Conservation (phyloP, 92 coral and sea anemone genomes). For the Palythoa grandiflora region DNA sequence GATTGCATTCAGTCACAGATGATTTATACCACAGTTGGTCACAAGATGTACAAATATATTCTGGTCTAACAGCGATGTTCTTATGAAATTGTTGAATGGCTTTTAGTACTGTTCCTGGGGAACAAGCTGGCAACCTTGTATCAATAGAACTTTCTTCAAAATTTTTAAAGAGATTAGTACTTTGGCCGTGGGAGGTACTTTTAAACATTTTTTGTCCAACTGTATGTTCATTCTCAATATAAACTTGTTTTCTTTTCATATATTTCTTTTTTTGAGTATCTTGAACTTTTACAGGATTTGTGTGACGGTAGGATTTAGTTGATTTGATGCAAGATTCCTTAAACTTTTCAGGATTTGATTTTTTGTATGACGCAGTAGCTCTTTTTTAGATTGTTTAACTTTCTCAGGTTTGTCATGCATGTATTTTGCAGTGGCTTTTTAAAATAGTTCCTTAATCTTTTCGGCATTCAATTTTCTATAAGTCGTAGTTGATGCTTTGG, state of each 20-base stretch:
- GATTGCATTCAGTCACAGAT: slow-evolving; percentile 47
- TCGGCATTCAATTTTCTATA: slow-evolving; percentile 43
- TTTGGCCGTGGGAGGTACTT: slow-evolving; percentile 10
- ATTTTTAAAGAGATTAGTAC: slow-evolving; percentile 1
- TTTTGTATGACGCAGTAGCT: slow-evolving; percentile 37
- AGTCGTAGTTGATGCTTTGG: slow-evolving; percentile 20
- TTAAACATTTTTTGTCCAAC: slow-evolving; percentile 6
- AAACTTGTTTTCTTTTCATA: slow-evolving; percentile 11
- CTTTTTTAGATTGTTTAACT: slow-evolving; percentile 21
- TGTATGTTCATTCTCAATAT: slow-evolving; percentile 9
- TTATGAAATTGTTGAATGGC: slow-evolving; percentile 44
- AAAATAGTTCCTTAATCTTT: slow-evolving; percentile 32
- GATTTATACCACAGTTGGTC: slow-evolving; percentile 58
- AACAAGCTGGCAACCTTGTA: slow-evolving; percentile 11
- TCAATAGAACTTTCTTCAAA: slow-evolving; percentile 9
- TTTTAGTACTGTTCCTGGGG: slow-evolving; percentile 16
- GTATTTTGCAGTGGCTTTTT: slow-evolving; percentile 17
- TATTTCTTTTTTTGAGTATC: slow-evolving; percentile 8
- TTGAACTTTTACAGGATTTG: slow-evolving; percentile 19
- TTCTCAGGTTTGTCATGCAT: slow-evolving; percentile 22
- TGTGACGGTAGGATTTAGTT: slow-evolving; percentile 13
- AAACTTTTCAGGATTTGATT: slow-evolving; percentile 40
- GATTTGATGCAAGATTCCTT: slow-evolving; percentile 38
- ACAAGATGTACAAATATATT: slow-evolving; percentile 60
- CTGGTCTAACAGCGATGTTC: slow-evolving; percentile 45